Evolutionary conservation across 1,140 invertebrate species (phyloP).

Genomic region (Cotesia chilonis): DNA sequence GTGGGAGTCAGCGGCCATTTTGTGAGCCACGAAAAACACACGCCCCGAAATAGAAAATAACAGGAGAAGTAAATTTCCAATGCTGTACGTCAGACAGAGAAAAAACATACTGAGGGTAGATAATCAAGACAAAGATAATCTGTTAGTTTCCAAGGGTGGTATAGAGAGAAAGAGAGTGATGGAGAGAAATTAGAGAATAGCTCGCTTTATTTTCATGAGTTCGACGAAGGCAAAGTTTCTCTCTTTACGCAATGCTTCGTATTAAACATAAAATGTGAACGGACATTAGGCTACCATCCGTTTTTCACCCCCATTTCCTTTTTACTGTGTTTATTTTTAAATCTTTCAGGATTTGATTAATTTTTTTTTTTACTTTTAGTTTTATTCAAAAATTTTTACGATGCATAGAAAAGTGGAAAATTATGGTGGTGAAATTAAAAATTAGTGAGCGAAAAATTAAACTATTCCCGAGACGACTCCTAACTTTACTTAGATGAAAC

Average conservation of each 20-base stretch:
- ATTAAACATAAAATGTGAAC: constrained; percentile 64
- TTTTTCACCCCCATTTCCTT: constrained; percentile 35
- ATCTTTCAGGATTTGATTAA: not conserved
- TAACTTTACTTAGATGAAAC: not conserved
- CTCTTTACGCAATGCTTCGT: constrained; percentile 36
- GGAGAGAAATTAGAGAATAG: constrained; percentile 4
- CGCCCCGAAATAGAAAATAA: constrained; percentile 58
- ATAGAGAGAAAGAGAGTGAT: not conserved
- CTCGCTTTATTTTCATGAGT: constrained; percentile 22
- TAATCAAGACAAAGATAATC: constrained; percentile 20
- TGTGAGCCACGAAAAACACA: constrained; percentile 65
- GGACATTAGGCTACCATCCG: constrained; percentile 58
- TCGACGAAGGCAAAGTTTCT: constrained; percentile 11
- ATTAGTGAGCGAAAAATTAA: not conserved
- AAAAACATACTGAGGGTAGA: not conserved
- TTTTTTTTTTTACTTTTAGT: not conserved
- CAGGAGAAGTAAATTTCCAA: constrained; percentile 41
- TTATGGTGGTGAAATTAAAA: not conserved
- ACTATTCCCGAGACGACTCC: not conserved
- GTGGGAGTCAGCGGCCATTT: constrained; percentile 65
- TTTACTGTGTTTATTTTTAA: not conserved
- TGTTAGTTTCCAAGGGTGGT: constrained; percentile 19
- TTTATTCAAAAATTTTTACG: too few relatives aligned
- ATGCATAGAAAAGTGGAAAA: too few relatives aligned
- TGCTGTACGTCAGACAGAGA: constrained; percentile 4